phyloP scores from a whole-genome alignment of 2,888 invertebrate genomes.

The Orthonevra nobilis region DNA sequence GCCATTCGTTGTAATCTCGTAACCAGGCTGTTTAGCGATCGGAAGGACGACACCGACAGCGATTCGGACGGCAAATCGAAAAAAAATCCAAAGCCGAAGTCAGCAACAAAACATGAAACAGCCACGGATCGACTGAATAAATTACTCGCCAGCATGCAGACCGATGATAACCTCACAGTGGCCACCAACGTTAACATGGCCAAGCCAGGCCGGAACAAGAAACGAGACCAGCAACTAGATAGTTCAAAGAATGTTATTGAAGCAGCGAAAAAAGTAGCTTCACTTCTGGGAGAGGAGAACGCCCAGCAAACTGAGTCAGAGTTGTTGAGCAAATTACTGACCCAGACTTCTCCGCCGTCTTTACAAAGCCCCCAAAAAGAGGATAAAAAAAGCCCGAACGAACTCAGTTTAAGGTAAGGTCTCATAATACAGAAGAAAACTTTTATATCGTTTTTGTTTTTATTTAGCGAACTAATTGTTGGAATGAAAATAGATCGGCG shows the following conservation, averaged over 20 bases:
- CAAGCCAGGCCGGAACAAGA: constrained; percentile 75
- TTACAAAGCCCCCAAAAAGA: neutral
- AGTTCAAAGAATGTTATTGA: constrained; percentile 74
- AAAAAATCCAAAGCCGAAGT: too few species aligned
- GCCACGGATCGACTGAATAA: constrained; percentile 77
- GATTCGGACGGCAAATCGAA: constrained; percentile 13
- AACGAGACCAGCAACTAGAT: constrained; percentile 70
- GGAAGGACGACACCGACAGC: constrained; percentile 55
- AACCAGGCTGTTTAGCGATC: constrained; percentile 15
- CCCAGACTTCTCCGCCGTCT: constrained; percentile 73
- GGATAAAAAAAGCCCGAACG: constrained; percentile 58
- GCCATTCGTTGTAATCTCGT: constrained; percentile 15
- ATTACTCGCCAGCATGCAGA: constrained; percentile 77
- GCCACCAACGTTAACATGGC: constrained; percentile 72
- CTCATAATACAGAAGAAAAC: too few species aligned
- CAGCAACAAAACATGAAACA: constrained; percentile 75
- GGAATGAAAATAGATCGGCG: constrained; percentile 89
- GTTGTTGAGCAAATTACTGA: constrained; percentile 85
- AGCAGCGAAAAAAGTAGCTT: constrained; percentile 88
- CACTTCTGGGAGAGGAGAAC: constrained; percentile 84
- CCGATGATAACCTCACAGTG: constrained; percentile 72
- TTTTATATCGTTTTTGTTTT: neutral
- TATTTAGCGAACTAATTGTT: constrained; percentile 85
- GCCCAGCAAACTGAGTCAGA: constrained; percentile 86
- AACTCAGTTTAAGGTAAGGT: constrained; percentile 75